phyloP scores from a whole-genome alignment of 2,888 invertebrate species.

The Dynastes grantii region DNA sequence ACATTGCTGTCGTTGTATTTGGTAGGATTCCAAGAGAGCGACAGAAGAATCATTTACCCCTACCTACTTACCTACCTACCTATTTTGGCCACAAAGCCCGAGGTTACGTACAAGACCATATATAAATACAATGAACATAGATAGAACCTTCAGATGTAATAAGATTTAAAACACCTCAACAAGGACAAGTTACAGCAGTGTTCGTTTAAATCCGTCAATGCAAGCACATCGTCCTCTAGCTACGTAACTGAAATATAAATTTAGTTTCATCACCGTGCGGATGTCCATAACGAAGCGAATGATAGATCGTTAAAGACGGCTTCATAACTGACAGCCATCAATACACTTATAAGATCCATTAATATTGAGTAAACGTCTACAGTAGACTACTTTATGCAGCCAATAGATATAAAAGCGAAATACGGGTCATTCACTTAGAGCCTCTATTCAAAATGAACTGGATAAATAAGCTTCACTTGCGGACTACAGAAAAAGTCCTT shows the following conservation, averaged over 20 bases:
- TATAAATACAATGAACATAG: too few species aligned
- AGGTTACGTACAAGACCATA: too few species aligned
- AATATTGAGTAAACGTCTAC: constrained; percentile 1
- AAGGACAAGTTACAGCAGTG: too few species aligned
- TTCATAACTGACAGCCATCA: constrained; percentile 11
- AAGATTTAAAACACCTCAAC: too few species aligned
- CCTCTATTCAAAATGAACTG: background rate
- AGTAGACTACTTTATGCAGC: background rate
- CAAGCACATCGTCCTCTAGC: too few species aligned
- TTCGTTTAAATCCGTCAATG: too few species aligned
- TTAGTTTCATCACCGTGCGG: background rate
- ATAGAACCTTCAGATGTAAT: too few species aligned
- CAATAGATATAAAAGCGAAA: background rate
- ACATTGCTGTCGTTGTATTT: too few species aligned
- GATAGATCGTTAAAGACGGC: background rate
- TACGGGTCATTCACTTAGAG: background rate
- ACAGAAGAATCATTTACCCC: too few species aligned
- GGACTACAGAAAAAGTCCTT: background rate
- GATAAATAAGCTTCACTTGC: background rate
- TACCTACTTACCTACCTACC: too few species aligned
- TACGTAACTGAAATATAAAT: background rate
- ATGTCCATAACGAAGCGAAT: background rate
- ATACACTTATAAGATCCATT: constrained; percentile 14
- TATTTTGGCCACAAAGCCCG: too few species aligned
- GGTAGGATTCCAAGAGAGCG: too few species aligned